Evolutionary conservation across 2,888 invertebrate species (phyloP).

Genomic region (Drosophila koepferae): DNA sequence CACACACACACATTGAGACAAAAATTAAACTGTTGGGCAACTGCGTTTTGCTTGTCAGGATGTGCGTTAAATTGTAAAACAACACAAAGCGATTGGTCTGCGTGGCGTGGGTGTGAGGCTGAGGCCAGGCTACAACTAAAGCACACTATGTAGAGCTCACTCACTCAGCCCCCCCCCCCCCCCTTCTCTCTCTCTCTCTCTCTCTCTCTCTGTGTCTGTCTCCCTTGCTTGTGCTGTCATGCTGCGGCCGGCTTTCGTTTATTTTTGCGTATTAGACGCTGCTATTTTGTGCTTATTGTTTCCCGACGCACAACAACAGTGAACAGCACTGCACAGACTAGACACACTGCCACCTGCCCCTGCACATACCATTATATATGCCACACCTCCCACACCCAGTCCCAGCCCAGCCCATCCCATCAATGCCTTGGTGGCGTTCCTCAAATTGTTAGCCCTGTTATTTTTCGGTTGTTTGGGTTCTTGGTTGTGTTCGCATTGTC

Average conservation of each 20-base stretch:
- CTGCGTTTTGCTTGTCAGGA: slow-evolving; percentile 69
- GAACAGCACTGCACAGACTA: neutral
- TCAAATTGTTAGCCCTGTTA: slow-evolving; percentile 62
- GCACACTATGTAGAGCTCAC: neutral
- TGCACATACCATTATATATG: too few relatives aligned
- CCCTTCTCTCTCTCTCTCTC: too few relatives aligned
- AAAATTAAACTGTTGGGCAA: slow-evolving; percentile 59
- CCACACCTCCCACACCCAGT: neutral
- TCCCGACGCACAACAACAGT: slow-evolving; percentile 29
- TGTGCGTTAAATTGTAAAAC: slow-evolving; percentile 81
- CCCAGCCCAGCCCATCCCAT: too few relatives aligned
- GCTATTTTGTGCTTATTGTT: slow-evolving; percentile 79
- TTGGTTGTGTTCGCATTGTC: slow-evolving; percentile 70
- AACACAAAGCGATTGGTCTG: slow-evolving; percentile 49
- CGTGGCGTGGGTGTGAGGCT: too few relatives aligned
- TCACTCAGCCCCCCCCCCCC: too few relatives aligned
- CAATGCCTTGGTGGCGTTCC: slow-evolving; percentile 23
- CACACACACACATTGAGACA: slow-evolving; percentile 22
- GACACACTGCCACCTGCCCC: neutral
- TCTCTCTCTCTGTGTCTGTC: neutral
- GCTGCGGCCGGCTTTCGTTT: slow-evolving; percentile 75
- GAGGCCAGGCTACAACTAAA: neutral
- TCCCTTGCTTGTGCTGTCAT: slow-evolving; percentile 40
- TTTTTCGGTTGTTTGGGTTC: slow-evolving; percentile 77
- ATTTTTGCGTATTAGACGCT: slow-evolving; percentile 81